phyloP scores from a whole-genome alignment of 1,140 invertebrate genomes.

The Lerema accius region DNA sequence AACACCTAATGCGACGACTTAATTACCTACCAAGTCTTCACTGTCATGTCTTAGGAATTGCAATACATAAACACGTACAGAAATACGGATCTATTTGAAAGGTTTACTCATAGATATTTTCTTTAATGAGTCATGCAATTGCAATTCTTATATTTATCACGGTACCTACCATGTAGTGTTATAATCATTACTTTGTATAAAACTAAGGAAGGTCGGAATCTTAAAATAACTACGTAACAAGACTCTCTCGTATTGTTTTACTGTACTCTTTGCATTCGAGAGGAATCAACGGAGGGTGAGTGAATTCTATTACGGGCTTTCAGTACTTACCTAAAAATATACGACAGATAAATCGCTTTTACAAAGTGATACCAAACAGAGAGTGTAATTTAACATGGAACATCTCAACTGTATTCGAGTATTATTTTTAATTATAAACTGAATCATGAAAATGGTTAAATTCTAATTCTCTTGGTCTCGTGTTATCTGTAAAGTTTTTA shows the following conservation, averaged over 20 bases:
- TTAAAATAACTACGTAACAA: constrained; percentile 23
- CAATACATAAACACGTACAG: neutral
- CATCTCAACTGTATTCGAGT: too few species aligned
- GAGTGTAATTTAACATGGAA: too few species aligned
- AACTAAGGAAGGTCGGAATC: constrained; percentile 8
- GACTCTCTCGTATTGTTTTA: neutral
- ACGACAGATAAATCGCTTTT: neutral
- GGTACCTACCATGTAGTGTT: too few species aligned
- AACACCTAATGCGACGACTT: too few species aligned
- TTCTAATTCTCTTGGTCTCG: too few species aligned
- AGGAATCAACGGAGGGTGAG: neutral
- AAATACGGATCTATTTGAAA: neutral
- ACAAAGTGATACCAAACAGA: too few species aligned
- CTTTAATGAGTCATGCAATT: constrained; percentile 8
- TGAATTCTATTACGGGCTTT: neutral
- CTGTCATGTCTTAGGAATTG: neutral
- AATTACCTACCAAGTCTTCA: too few species aligned
- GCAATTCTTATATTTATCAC: constrained; percentile 1
- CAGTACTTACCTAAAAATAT: neutral
- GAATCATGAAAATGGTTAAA: too few species aligned
- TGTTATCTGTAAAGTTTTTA: too few species aligned
- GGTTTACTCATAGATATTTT: neutral
- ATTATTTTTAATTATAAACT: too few species aligned
- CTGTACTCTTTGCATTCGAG: constrained; percentile 17
- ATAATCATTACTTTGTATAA: constrained; percentile 14